Evolutionary conservation across 2,113 vertebrate species (phyloP).

Genomic region (Electrona antarctica): DNA sequence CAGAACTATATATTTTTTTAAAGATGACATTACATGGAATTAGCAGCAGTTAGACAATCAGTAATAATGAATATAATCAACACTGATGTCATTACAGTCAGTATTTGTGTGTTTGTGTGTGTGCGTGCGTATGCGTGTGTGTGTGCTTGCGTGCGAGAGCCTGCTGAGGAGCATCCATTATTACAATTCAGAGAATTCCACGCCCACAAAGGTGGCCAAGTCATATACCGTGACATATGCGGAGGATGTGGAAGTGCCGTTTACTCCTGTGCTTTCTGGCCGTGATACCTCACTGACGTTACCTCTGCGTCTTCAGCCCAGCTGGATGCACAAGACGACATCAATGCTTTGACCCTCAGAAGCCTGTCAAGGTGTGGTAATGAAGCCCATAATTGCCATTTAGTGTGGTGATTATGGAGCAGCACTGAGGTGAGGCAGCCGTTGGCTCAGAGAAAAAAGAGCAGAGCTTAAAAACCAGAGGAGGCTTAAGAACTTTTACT

Average conservation of each 20-base stretch:
- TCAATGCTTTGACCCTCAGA: background rate
- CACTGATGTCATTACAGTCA: background rate
- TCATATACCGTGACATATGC: too few relatives aligned
- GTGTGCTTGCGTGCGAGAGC: background rate
- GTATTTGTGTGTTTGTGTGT: background rate
- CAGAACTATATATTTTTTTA: too few relatives aligned
- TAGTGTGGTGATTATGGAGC: slow-evolving; percentile 24
- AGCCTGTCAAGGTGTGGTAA: slow-evolving; percentile 28
- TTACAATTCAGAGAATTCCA: too few relatives aligned
- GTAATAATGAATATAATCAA: background rate
- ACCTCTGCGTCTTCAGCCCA: background rate
- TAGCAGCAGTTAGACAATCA: too few relatives aligned
- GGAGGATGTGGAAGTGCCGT: too few relatives aligned
- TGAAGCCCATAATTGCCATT: slow-evolving; percentile 26
- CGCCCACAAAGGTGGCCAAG: too few relatives aligned
- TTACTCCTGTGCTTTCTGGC: too few relatives aligned
- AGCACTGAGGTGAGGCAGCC: background rate
- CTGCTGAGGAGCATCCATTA: too few relatives aligned
- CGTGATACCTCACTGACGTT: too few relatives aligned
- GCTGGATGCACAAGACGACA: background rate
- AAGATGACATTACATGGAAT: too few relatives aligned
- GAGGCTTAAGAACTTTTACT: background rate
- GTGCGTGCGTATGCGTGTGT: background rate
- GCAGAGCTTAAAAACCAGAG: background rate
- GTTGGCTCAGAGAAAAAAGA: background rate